Conservation (phyloP, 2,797 vertebrate genomes). For the Catharus ustulatus region DNA sequence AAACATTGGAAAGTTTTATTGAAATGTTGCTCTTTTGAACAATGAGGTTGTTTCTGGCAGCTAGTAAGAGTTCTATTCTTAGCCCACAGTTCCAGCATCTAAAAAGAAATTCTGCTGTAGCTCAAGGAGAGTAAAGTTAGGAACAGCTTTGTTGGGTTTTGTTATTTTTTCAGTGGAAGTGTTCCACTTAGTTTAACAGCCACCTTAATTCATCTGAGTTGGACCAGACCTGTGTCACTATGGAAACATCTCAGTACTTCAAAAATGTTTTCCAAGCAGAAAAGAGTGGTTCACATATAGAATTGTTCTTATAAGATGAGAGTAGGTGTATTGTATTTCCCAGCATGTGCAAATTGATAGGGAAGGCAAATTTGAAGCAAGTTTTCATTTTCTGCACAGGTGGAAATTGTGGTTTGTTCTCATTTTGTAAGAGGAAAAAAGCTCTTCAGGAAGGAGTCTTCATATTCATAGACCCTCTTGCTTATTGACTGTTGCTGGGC, state of each 20-base stretch:
- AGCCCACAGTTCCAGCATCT: background rate
- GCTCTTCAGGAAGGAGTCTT: background rate
- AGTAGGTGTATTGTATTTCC: constrained; percentile 3
- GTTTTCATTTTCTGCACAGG: constrained; percentile 16
- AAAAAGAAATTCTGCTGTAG: background rate
- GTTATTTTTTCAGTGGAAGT: background rate
- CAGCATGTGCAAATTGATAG: constrained; percentile 27
- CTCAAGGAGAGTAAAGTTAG: background rate
- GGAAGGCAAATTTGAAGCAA: background rate
- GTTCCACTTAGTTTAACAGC: background rate
- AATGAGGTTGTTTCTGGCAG: background rate
- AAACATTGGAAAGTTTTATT: background rate
- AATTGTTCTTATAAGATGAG: constrained; percentile 6
- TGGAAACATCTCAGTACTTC: constrained; percentile 29
- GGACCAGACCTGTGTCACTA: constrained; percentile 40
- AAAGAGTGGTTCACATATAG: background rate
- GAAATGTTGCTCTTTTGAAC: background rate
- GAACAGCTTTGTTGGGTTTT: background rate
- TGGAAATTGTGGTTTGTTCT: background rate
- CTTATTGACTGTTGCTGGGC: background rate
- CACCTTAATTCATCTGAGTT: background rate
- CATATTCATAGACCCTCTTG: background rate
- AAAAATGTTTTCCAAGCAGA: constrained; percentile 24
- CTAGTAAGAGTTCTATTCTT: background rate
- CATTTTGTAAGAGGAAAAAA: background rate